Conservation (phyloP, 1,140 invertebrate genomes). For the Pseudachorutes palmiensis region DNA sequence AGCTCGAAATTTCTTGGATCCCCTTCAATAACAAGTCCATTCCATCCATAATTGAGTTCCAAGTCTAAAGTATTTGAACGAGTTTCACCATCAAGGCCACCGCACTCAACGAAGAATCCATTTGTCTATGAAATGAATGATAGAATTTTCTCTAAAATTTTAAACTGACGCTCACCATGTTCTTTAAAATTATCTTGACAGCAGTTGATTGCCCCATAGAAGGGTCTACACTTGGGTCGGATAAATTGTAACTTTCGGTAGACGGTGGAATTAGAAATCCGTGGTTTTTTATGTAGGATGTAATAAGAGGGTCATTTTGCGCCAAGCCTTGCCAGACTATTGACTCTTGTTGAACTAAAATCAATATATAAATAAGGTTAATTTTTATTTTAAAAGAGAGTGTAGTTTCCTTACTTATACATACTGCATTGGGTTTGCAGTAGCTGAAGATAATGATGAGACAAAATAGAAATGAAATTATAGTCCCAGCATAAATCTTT, state of each 20-base stretch:
- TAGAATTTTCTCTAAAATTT: background rate
- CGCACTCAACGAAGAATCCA: conserved; percentile 15
- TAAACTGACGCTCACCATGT: background rate
- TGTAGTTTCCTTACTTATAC: no score
- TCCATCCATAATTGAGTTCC: conserved; percentile 40
- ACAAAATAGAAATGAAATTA: no score
- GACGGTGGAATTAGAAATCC: background rate
- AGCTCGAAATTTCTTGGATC: conserved; percentile 38
- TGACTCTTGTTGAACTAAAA: no score
- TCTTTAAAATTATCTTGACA: background rate
- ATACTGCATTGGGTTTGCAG: no score
- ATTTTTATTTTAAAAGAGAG: no score
- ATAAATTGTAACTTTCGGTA: background rate
- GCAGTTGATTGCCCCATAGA: background rate
- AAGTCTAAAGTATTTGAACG: conserved; percentile 42
- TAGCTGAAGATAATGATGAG: no score
- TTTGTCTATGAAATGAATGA: background rate
- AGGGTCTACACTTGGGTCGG: background rate
- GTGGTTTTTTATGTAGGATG: background rate
- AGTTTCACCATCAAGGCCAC: conserved; percentile 41
- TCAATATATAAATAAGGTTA: no score
- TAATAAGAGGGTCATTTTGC: background rate
- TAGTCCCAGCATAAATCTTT: no score
- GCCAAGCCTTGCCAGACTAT: no score
- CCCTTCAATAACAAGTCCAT: conserved; percentile 40